These are phyloP conservation scores for Ceratotherium simum DNA, from an alignment of 2,113 vertebrate species.

Conservation along the genomic window DNA sequence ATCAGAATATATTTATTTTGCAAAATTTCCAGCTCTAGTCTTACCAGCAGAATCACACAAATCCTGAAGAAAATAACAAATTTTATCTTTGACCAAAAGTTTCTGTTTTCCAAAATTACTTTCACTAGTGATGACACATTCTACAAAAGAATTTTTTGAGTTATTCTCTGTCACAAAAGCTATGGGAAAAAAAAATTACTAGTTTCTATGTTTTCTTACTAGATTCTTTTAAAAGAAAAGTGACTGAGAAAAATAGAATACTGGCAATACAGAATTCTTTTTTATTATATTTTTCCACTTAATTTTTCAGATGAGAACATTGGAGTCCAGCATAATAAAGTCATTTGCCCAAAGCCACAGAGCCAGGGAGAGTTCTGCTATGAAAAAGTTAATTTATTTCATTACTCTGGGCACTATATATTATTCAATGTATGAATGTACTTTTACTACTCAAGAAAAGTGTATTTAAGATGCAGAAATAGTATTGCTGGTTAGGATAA, in stretches of 20 bases:
- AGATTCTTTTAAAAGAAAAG: neutral
- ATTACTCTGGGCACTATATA: neutral
- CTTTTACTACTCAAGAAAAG: neutral
- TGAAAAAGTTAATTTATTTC: neutral
- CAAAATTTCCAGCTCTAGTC: slow-evolving; percentile 35
- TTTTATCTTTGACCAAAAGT: neutral
- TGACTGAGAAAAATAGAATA: neutral
- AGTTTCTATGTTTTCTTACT: neutral
- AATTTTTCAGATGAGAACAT: neutral
- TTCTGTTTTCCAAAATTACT: slow-evolving; percentile 2
- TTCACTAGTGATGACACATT: neutral
- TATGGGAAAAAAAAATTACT: neutral
- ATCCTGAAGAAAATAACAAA: neutral
- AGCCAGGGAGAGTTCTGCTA: neutral
- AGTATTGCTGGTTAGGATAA: neutral
- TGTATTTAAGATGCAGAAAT: neutral
- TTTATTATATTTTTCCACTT: neutral
- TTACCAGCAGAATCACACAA: neutral
- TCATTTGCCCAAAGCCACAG: neutral
- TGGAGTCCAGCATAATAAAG: neutral
- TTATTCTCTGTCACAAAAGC: neutral
- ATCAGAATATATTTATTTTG: slow-evolving; percentile 66
- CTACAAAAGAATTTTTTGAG: neutral
- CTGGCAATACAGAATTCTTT: neutral
- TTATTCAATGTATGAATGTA: neutral